These are phyloP conservation scores for Machaerirhynchus nigripectus DNA, from an alignment of 2,113 vertebrate species.

Conservation along the genomic window DNA sequence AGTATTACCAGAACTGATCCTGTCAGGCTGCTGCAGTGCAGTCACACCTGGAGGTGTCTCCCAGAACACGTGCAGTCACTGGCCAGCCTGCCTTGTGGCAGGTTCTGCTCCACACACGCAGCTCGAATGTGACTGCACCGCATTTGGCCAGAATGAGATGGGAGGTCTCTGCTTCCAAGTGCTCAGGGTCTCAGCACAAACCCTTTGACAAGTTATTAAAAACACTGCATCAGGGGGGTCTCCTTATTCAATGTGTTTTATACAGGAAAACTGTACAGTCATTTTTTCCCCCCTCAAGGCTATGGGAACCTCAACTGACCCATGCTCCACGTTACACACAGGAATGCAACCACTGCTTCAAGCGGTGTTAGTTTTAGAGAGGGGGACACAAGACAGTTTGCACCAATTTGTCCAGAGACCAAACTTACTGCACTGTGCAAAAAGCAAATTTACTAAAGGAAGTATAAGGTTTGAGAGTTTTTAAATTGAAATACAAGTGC, in stretches of 20 bases:
- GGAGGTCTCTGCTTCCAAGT: not conserved
- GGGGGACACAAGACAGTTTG: not conserved
- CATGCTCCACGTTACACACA: too few species aligned
- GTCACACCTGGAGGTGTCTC: not conserved
- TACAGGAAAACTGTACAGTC: not conserved
- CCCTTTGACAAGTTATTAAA: too few species aligned
- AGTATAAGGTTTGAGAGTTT: not conserved
- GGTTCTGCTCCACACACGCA: not conserved
- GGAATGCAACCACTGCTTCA: not conserved
- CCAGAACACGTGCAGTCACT: not conserved
- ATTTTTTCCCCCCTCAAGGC: not conserved
- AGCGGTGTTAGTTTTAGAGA: not conserved
- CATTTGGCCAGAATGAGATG: not conserved
- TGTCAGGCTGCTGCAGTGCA: not conserved
- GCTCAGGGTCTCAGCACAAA: not conserved
- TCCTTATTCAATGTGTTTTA: not conserved
- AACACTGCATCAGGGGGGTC: not conserved
- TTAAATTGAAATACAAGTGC: not conserved
- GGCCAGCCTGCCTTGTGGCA: not conserved
- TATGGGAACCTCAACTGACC: not conserved
- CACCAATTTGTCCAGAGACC: not conserved
- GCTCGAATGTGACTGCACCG: not conserved
- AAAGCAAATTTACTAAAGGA: not conserved
- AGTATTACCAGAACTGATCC: not conserved
- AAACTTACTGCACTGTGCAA: not conserved